Percentiles rank a stretch among this genome's conserved stretches.
Evolutionary conservation across 2,888 invertebrate species (phyloP).

Genomic region (Rhaphigaster nebulosa): DNA sequence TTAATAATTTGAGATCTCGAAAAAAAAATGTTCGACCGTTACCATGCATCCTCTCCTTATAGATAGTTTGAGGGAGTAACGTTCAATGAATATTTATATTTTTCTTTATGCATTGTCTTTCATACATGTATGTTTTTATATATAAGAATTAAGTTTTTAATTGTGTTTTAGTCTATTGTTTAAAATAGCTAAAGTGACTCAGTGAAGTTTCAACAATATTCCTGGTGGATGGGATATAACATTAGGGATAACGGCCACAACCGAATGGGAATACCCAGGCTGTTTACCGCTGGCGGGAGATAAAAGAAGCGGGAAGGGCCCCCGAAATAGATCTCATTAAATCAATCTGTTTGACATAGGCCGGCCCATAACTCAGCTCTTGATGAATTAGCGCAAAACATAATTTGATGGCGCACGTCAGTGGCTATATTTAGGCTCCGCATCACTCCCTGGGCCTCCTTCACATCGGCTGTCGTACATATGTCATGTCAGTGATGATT

Average conservation of each 20-base stretch:
- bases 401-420: constrained; percentile 42
- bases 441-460: not conserved
- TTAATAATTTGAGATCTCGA: too few relatives aligned
- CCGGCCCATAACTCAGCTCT: constrained; percentile 56
- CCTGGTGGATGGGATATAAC: not conserved
- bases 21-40: too few relatives aligned
- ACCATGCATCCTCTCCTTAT: too few relatives aligned
- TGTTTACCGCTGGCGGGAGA: constrained; percentile 47
- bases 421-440: constrained; percentile 20
- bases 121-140: too few relatives aligned
- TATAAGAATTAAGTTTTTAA: too few relatives aligned
- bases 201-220: not conserved
- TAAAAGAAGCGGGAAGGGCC: constrained; percentile 35
- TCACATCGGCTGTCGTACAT: constrained; percentile 45
- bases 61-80: too few relatives aligned
- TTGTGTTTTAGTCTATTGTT: too few relatives aligned
- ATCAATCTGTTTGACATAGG: constrained; percentile 58
- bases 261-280: constrained; percentile 10
- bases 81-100: too few relatives aligned
- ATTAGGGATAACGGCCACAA: not conserved
- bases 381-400: constrained; percentile 59
- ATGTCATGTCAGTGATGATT: constrained; percentile 46
- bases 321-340: constrained; percentile 55
- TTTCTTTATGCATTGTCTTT: too few relatives aligned
- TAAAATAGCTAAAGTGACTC: not conserved